Evolutionary conservation across 2,797 vertebrate species (phyloP).

Genomic region (Anguilla pacifica): DNA sequence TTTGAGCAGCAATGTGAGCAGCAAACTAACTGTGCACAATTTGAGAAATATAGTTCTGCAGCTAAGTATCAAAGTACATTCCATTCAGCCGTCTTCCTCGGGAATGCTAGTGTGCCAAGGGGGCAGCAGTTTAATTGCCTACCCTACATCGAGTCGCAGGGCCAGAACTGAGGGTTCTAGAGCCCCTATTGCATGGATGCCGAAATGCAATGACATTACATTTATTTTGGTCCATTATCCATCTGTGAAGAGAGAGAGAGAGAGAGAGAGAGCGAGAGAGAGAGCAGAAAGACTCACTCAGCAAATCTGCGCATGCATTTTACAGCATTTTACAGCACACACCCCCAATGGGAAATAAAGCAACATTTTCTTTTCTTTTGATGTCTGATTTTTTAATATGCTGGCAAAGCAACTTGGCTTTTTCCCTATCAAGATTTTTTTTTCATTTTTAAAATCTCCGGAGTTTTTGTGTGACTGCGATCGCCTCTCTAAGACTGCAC

Average conservation of each 20-base stretch:
- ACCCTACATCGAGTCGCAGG: not conserved
- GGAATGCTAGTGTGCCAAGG: not conserved
- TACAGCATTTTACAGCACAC: not conserved
- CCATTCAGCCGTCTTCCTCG: not conserved
- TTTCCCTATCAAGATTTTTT: not conserved
- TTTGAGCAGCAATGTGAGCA: not conserved
- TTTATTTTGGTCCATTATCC: not conserved
- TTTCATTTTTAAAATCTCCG: not conserved
- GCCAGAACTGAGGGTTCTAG: not conserved
- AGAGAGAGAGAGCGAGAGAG: not conserved
- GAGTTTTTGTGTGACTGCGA: not conserved
- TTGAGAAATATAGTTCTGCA: not conserved
- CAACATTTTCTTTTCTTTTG: not conserved
- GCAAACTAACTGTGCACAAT: not conserved
- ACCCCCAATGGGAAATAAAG: not conserved
- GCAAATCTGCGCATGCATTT: not conserved
- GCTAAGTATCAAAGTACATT: too few species aligned
- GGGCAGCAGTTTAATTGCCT: constrained; percentile 20
- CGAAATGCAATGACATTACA: not conserved
- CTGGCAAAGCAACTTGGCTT: not conserved
- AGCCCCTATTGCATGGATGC: not conserved
- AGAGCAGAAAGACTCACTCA: not conserved
- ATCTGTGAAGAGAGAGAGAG: not conserved
- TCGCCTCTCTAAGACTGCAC: not conserved
- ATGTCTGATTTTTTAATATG: not conserved